Conservation (phyloP, 2,113 vertebrate genomes). For the Pyrgilauda ruficollis region DNA sequence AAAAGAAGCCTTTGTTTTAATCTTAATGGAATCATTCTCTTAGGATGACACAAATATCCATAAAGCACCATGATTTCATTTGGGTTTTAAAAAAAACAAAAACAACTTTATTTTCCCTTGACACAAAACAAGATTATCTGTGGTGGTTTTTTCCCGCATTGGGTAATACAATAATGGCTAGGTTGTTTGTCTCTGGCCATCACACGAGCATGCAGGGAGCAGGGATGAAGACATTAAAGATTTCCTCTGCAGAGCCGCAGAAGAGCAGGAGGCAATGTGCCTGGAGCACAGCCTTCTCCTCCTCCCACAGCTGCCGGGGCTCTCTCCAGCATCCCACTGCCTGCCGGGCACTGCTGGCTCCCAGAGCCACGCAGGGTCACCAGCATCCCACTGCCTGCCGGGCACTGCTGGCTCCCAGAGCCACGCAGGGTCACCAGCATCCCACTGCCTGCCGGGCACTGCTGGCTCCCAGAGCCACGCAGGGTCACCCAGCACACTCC, state of each 20-base stretch:
- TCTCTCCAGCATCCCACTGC: fast-evolving
- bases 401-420: neutral
- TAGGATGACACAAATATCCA: slow-evolving; percentile 57
- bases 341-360: neutral
- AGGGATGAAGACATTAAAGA: neutral
- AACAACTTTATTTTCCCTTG: slow-evolving; percentile 56
- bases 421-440: neutral
- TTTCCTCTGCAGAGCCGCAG: neutral
- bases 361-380: fast-evolving
- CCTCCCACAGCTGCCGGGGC: neutral
- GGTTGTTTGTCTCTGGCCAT: slow-evolving; percentile 25
- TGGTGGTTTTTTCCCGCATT: neutral
- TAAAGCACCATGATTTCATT: slow-evolving; percentile 59
- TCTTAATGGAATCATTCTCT: slow-evolving; percentile 58
- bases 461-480: fast-evolving
- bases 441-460: neutral
- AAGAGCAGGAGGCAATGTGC: neutral
- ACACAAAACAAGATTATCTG: slow-evolving; percentile 43
- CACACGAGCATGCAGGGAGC: neutral
- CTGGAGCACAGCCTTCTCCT: neutral
- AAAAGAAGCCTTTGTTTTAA: slow-evolving; percentile 60
- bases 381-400: fast-evolving
- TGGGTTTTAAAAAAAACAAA: slow-evolving; percentile 36
- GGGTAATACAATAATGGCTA: slow-evolving; percentile 20
- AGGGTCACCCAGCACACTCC: fast-evolving